phyloP scores from a whole-genome alignment of 2,113 vertebrate species.

The Xenus cinereus region DNA sequence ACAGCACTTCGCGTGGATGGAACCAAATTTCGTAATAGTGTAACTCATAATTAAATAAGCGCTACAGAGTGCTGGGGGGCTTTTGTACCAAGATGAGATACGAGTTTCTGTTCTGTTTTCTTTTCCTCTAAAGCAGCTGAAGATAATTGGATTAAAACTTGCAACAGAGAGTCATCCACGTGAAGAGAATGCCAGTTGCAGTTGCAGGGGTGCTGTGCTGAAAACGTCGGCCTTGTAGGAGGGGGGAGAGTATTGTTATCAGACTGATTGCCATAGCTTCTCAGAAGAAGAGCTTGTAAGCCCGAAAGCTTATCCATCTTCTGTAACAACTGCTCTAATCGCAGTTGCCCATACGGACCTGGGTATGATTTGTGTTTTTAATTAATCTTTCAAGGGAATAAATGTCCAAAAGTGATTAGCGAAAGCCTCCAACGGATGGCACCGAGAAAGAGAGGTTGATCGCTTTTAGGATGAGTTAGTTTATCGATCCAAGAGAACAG shows the following conservation, averaged over 20 bases:
- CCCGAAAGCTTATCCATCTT: neutral
- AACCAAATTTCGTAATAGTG: neutral
- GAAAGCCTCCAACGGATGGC: neutral
- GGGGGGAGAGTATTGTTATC: neutral
- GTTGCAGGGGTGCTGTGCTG: neutral
- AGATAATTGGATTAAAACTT: neutral
- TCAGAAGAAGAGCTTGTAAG: neutral
- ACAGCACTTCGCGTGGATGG: neutral
- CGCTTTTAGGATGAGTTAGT: constrained; percentile 8
- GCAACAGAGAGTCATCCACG: rapidly evolving
- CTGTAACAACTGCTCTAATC: neutral
- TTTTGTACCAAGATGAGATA: neutral
- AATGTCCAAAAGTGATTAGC: neutral
- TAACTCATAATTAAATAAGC: neutral
- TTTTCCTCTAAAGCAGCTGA: neutral
- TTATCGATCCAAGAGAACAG: constrained; percentile 19
- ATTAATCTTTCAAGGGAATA: constrained; percentile 19
- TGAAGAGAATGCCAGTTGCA: neutral
- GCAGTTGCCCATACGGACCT: neutral
- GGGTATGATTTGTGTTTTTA: constrained; percentile 1
- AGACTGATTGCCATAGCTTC: neutral
- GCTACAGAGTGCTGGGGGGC: neutral
- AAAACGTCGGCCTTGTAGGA: neutral
- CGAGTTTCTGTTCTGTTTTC: neutral
- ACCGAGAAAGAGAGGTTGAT: constrained; percentile 1